These are phyloP conservation scores for Chelonus insularis DNA, from an alignment of 1,140 invertebrate species.

Conservation along the genomic window DNA sequence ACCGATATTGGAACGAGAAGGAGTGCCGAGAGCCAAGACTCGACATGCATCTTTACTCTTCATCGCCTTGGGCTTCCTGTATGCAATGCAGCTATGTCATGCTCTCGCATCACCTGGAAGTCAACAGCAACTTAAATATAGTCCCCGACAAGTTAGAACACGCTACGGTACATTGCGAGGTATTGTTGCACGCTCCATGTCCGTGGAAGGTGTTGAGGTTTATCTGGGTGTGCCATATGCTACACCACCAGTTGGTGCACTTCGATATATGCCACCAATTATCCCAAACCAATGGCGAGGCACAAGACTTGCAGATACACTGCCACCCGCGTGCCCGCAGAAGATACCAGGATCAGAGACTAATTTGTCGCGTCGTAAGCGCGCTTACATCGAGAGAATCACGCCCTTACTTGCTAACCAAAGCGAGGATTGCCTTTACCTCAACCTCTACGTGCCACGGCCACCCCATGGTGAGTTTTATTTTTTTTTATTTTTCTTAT, in stretches of 20 bases:
- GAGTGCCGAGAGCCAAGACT: not conserved
- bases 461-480: conserved; percentile 66
- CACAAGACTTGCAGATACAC: conserved; percentile 77
- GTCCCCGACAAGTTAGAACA: conserved; percentile 78
- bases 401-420: conserved; percentile 83
- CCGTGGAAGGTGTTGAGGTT: conserved; percentile 76
- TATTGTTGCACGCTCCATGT: conserved; percentile 75
- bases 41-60: not conserved
- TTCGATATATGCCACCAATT: conserved; percentile 92
- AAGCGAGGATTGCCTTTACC: conserved; percentile 95
- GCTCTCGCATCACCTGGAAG: not conserved
- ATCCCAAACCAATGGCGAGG: conserved; percentile 86
- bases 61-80: not conserved
- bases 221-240: conserved; percentile 95
- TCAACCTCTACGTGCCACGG: conserved; percentile 93
- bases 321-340: conserved; percentile 90
- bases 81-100: not conserved
- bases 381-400: conserved; percentile 80
- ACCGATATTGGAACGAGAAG: not conserved
- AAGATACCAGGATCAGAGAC: conserved; percentile 75
- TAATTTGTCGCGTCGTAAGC: conserved; percentile 74
- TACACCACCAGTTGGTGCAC: conserved; percentile 73
- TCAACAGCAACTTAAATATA: conserved; percentile 64
- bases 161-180: conserved; percentile 87
- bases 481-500: conserved; percentile 16